Percentiles rank a stretch among this genome's conserved stretches.
Conservation (phyloP, 2,113 vertebrate genomes). For the Macroglossus sobrinus region DNA sequence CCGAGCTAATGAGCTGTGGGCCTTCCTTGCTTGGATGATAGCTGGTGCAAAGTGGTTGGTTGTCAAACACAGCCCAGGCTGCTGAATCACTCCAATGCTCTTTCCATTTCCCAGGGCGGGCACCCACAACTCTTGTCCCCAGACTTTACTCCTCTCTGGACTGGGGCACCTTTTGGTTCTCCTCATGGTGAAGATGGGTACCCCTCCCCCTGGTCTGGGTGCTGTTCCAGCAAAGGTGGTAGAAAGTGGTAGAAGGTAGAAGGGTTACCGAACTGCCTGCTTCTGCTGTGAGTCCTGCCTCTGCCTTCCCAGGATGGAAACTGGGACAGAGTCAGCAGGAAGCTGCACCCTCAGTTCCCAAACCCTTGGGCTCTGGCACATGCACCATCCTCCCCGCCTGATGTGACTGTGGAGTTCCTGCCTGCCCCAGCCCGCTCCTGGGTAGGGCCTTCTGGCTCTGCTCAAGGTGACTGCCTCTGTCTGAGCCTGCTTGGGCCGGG, state of each 20-base stretch:
- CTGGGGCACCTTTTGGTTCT: not conserved
- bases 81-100: not conserved
- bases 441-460: slow-evolving; percentile 4
- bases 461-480: not conserved
- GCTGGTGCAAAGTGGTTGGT: not conserved
- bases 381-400: too few relatives aligned
- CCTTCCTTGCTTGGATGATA: not conserved
- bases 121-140: not conserved
- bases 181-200: not conserved
- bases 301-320: not conserved
- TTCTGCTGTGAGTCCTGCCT: not conserved
- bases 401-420: not conserved
- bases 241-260: too few relatives aligned
- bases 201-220: not conserved
- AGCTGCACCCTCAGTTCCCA: not conserved
- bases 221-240: not conserved
- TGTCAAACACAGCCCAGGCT: not conserved
- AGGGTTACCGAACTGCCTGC: not conserved
- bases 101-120: not conserved
- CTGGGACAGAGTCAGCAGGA: not conserved
- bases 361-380: not conserved
- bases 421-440: not conserved
- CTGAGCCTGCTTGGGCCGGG: slow-evolving; percentile 6
- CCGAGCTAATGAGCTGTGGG: not conserved
- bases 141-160: not conserved